Evolutionary conservation across 2,797 vertebrate species (phyloP), one percentile per base, ranked within the genome.

Genomic region (Pogonophryne albipinna): DNA sequence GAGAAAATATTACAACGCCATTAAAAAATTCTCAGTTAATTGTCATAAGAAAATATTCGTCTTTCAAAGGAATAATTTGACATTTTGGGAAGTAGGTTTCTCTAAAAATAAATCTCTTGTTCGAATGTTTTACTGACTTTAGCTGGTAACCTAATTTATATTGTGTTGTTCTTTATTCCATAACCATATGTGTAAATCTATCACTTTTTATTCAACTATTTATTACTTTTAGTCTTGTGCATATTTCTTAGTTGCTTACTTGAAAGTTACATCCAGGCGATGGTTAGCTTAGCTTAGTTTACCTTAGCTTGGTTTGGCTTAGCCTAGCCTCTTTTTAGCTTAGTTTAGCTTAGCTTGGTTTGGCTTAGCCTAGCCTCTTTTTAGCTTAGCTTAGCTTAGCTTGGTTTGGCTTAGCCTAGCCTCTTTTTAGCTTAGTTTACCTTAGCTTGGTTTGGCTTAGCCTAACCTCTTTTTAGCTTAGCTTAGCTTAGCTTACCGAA

Each of bases 1-100:
- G 46, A 60, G 14, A 46, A 66, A 46, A 67, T 66, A 23, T 64
- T 19, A 38, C 19, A 9, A 64, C 31, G 27, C 27, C 17, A 8
- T 52, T 49, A 50, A 23, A 76, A 76, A 62, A 15, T 47, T 52
- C n/a, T 71, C 6, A 19, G 60, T 52, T 46, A 46, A 57, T 14
- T 17, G 17, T 57, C 20, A 3, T 10, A 31, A 34, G 10, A 4
- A 34, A 67, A 67, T 2, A 5, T 45, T 71, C 0, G 3, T n/a
- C 23, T n/a, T 10, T 68, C 34, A 62, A 50, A 59, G n/a, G 50
- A 46, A 45, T 16, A 3, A 17, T 74, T 45, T 27, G 12, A 47
- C 8, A 16, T 67, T 67, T 64, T 47, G 27, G 34, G 19, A 70
- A 49, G 64, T 27, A 23, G 6, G 34, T 34, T 34, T 34, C 34